These are phyloP conservation scores for Phoxinus dragarum DNA, from an alignment of 2,797 vertebrate genomes.

Conservation along the genomic window DNA sequence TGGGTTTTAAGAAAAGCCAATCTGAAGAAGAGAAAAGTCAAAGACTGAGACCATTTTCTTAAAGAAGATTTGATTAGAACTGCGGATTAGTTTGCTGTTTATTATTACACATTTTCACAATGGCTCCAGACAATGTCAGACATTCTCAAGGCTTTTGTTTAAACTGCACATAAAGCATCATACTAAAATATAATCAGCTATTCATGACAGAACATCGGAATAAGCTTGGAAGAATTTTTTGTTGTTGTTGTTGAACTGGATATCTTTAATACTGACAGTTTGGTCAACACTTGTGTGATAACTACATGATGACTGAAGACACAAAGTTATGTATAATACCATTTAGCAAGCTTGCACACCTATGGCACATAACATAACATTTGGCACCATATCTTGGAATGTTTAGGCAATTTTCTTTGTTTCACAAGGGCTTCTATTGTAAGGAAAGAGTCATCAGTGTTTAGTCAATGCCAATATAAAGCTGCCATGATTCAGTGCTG, in stretches of 20 bases:
- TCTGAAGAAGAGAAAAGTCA: background rate
- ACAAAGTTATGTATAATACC: constrained; percentile 74
- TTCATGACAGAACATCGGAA: constrained; percentile 68
- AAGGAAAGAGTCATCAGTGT: constrained; percentile 31
- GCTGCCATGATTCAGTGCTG: constrained; percentile 68
- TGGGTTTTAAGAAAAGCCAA: background rate
- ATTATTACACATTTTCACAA: constrained; percentile 79
- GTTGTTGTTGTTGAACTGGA: constrained; percentile 23
- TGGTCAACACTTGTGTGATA: constrained; percentile 68
- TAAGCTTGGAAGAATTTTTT: constrained; percentile 43
- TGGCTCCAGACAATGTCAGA: constrained; percentile 70
- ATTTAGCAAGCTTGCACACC: constrained; percentile 57
- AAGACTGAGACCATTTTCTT: background rate
- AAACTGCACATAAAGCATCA: constrained; percentile 74
- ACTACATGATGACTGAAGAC: constrained; percentile 29
- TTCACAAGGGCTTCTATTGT: constrained; percentile 42
- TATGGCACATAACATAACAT: constrained; percentile 19
- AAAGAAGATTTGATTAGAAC: constrained; percentile 14
- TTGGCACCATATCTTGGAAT: constrained; percentile 20
- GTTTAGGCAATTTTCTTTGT: constrained; percentile 24
- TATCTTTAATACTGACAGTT: constrained; percentile 66
- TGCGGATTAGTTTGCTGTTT: constrained; percentile 66
- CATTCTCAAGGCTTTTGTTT: constrained; percentile 78
- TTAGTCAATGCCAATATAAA: constrained; percentile 58
- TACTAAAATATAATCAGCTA: constrained; percentile 69